Evolutionary conservation across 2,113 vertebrate species (phyloP).

Genomic region (Numida meleagris): DNA sequence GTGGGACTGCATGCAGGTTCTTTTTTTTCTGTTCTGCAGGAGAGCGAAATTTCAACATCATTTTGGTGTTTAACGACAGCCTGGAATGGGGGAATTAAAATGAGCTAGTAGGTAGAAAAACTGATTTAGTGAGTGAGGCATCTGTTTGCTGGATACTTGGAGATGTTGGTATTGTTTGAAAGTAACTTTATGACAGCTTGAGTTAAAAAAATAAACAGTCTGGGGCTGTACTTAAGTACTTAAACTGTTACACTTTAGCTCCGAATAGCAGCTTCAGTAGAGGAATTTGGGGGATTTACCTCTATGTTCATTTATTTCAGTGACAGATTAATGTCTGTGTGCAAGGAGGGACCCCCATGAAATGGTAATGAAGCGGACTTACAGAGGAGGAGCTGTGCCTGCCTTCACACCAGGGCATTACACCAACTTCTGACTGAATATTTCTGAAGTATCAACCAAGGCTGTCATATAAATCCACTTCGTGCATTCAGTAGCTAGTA

Average conservation of each 20-base stretch:
- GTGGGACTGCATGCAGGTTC: neutral
- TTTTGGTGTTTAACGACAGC: slow-evolving; percentile 74
- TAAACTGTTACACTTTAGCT: neutral
- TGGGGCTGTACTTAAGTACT: neutral
- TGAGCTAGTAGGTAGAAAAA: slow-evolving; percentile 69
- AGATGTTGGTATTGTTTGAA: neutral
- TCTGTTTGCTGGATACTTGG: neutral
- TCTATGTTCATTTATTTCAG: neutral
- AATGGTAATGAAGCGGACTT: slow-evolving; percentile 34
- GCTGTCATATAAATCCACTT: neutral
- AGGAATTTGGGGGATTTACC: neutral
- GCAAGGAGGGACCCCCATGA: slow-evolving; percentile 43
- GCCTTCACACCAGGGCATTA: slow-evolving; percentile 61
- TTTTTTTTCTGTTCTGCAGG: slow-evolving; percentile 30
- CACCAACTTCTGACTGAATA: slow-evolving; percentile 72
- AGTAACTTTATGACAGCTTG: neutral
- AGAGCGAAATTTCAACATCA: neutral
- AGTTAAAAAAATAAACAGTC: neutral
- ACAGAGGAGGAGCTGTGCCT: slow-evolving; percentile 65
- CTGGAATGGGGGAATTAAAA: slow-evolving; percentile 75
- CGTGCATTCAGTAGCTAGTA: neutral
- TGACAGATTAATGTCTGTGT: slow-evolving; percentile 63
- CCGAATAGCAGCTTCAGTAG: neutral
- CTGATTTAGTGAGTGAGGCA: slow-evolving; percentile 70
- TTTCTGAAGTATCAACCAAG: slow-evolving; percentile 50